Conservation (phyloP, 2,113 vertebrate genomes). For the Cyanistes caeruleus region DNA sequence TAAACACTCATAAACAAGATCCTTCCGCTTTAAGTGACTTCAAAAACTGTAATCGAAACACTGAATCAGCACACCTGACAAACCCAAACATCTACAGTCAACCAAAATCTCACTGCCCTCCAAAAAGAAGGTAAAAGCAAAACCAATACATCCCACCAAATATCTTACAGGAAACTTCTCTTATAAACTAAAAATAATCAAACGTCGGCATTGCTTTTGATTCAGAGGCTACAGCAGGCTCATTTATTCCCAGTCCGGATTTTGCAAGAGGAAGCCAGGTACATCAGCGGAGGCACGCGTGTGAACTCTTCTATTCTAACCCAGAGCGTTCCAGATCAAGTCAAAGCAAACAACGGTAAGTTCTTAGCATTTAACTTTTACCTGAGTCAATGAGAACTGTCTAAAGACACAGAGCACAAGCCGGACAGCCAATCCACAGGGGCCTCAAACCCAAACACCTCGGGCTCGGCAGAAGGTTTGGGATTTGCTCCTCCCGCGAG, state of each 20-base stretch:
- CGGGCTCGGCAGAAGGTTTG: not conserved
- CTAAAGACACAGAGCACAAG: not conserved
- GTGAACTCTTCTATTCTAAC: not conserved
- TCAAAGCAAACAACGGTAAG: not conserved
- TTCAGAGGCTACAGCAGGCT: not conserved
- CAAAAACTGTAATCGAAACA: not conserved
- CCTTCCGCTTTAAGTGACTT: not conserved
- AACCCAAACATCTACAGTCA: not conserved
- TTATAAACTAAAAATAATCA: not conserved
- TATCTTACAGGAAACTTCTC: not conserved
- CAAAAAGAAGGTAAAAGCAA: not conserved
- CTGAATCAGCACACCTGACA: not conserved
- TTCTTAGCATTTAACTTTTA: not conserved
- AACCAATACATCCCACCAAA: not conserved
- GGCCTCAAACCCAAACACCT: not conserved
- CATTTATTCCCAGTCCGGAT: not conserved
- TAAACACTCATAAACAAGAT: not conserved
- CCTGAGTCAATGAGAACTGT: not conserved
- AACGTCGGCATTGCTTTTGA: not conserved
- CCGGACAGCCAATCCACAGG: not conserved
- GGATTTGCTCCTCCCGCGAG: no score
- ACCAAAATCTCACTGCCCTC: not conserved
- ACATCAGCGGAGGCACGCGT: accelerated
- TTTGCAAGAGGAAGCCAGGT: not conserved
- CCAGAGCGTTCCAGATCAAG: not conserved